Evolutionary conservation across 2,113 vertebrate genomes (phyloP), one percentile per base, ranked within the genome.

Genomic region (Ochotona princeps): DNA sequence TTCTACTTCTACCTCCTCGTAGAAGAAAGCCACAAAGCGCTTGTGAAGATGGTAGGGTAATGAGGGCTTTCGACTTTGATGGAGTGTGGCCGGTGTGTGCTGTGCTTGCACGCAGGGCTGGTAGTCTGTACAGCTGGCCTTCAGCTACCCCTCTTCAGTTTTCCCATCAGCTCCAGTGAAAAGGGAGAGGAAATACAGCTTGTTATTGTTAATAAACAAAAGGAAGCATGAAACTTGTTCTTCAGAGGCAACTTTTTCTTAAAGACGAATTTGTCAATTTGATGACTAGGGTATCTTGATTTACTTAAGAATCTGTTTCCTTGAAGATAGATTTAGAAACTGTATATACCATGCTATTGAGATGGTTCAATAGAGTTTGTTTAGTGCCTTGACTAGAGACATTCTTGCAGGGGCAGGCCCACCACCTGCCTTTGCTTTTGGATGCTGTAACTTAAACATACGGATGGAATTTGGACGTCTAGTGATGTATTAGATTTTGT

Each of bases 201-300:
- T 51, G 67, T 61, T 57, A n/a, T 74, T 67, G 12, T 87, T 87
- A 17, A 28, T 81, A 69, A 72, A 57, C 63, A 84, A 81, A 92
- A 90, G 14, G 32, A 85, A 86, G 17, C 38, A n/a, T 76, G 66
- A 49, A 76, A 81, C 81, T 84, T 90, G n/a, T 35, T 70, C 60
- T 75, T 70, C 51, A 32, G 83, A 81, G 30, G 65, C 25, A 35
- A 17, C 69, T 61, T 61, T 57, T 26, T 3, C 7, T 63, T 25
- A 61, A 57, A 90, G 73, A 75, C 44, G 44, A 78, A 49, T 66
- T 90, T 66, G 47, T 57, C 65, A 57, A 69, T 65, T 30, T 17
- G 61, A 87, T 63, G 76, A 65, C 5, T 25, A n/a, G 72, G 28
- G 51, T 85, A 49, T 51, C 60, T 66, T 32, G 51, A 80, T 88